These are phyloP conservation scores for Eupeodes corollae DNA, from an alignment of 1,140 invertebrate species.

Conservation along the genomic window DNA sequence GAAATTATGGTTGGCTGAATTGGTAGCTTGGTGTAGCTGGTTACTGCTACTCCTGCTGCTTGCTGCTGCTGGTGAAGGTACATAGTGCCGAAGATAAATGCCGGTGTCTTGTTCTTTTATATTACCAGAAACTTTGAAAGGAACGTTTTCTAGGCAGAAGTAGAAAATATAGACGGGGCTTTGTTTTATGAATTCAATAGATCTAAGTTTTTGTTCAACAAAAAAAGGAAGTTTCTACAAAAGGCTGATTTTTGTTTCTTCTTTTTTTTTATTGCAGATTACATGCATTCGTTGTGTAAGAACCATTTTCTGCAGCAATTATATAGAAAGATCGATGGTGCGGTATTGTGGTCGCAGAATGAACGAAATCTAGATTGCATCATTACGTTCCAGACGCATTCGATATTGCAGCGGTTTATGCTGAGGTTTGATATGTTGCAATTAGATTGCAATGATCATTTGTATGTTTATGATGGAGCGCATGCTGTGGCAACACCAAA, in stretches of 20 bases:
- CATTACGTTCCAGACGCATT: conserved; percentile 86
- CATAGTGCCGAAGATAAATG: no score
- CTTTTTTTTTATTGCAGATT: conserved; percentile 54
- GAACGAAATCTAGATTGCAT: conserved; percentile 81
- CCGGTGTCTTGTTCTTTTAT: no score
- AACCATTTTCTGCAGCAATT: conserved; percentile 74
- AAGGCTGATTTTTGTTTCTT: neutral
- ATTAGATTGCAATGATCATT: conserved; percentile 86
- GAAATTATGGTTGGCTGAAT: no score
- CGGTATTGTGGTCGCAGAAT: conserved; percentile 74
- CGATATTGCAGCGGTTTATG: conserved; percentile 86
- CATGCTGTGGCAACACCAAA: conserved; percentile 75
- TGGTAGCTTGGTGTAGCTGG: no score
- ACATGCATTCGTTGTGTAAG: conserved; percentile 74
- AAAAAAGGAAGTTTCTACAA: no score
- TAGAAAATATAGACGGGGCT: no score
- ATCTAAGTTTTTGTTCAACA: no score
- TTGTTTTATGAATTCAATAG: no score
- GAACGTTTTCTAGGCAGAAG: no score
- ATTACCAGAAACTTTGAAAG: no score
- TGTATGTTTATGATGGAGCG: conserved; percentile 84
- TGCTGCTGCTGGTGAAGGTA: no score
- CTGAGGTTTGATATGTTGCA: conserved; percentile 68
- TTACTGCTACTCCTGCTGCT: no score
- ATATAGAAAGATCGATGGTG: conserved; percentile 82